Evolutionary conservation across 2,113 vertebrate species (phyloP).

Genomic region (Lanius collurio): DNA sequence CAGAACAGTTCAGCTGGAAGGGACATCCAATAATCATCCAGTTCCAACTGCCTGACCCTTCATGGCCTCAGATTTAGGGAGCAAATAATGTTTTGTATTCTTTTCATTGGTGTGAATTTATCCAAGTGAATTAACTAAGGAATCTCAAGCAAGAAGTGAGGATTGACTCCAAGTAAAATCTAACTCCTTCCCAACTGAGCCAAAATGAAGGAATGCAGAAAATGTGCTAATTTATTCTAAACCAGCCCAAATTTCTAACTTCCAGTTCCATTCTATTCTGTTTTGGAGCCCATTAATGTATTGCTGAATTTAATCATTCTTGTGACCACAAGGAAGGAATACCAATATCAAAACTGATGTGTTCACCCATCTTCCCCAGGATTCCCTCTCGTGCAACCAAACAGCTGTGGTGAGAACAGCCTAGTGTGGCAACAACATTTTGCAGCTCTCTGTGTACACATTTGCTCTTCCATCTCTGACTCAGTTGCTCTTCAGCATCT

Average conservation of each 20-base stretch:
- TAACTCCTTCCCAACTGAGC: background rate
- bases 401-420: background rate
- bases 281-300: background rate
- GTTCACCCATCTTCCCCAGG: background rate
- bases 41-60: background rate
- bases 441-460: background rate
- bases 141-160: background rate
- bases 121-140: background rate
- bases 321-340: background rate
- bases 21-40: background rate
- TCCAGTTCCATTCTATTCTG: background rate
- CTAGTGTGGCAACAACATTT: background rate
- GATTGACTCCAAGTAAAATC: background rate
- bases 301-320: background rate
- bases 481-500: background rate
- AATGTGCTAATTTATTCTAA: background rate
- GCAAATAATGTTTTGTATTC: background rate
- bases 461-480: background rate
- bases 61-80: background rate
- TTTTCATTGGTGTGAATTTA: background rate
- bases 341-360: background rate
- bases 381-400: background rate
- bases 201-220: background rate
- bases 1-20: background rate
- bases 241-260: background rate